These are phyloP conservation scores for Hypocryptadius cinnamomeus DNA, from an alignment of 2,113 vertebrate genomes.

Conservation along the genomic window DNA sequence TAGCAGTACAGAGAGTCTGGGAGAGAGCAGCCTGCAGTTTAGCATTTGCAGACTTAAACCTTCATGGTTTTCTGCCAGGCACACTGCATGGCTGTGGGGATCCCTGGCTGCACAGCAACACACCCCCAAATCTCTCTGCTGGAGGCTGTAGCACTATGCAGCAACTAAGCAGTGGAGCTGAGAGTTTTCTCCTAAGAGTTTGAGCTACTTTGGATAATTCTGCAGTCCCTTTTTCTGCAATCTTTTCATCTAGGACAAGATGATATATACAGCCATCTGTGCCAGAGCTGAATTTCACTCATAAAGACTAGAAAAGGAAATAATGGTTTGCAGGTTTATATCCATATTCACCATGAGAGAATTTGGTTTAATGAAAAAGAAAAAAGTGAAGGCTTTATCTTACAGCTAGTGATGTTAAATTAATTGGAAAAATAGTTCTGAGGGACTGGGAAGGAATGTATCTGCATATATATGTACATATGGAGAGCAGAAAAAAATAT, in stretches of 20 bases:
- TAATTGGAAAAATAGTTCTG: neutral
- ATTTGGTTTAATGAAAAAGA: constrained; percentile 11
- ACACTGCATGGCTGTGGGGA: neutral
- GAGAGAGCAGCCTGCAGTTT: neutral
- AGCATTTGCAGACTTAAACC: neutral
- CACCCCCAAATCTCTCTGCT: neutral
- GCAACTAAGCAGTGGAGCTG: neutral
- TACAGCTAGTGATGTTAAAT: neutral
- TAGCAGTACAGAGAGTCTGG: neutral
- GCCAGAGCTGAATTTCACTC: neutral
- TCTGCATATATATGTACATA: neutral
- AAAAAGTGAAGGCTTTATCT: neutral
- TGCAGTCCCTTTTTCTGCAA: neutral
- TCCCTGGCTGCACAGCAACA: neutral
- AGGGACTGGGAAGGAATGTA: neutral
- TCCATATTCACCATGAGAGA: neutral
- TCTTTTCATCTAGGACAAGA: neutral
- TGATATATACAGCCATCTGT: neutral
- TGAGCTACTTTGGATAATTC: neutral
- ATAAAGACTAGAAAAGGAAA: neutral
- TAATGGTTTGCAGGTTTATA: neutral
- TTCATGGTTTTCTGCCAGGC: neutral
- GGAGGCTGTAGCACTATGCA: neutral
- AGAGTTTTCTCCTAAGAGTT: neutral
- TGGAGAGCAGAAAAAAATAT: neutral